Base-by-base conservation (phyloP, 2,797 vertebrate genomes). In the Zonotrichia albicollis region DNA sequence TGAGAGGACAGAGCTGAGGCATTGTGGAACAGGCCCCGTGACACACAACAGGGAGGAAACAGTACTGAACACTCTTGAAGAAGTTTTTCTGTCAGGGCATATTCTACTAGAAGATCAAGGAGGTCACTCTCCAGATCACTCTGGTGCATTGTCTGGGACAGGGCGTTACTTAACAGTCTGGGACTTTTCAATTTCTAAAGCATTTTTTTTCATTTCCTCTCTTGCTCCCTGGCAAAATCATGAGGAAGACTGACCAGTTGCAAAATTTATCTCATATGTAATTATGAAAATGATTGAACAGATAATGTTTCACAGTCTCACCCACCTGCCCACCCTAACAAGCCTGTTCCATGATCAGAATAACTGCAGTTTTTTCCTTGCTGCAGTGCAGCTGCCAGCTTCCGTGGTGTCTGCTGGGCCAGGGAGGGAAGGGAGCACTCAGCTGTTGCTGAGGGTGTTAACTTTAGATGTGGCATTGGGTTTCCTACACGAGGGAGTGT, bases 131-230 rank as follows among this genome's bases (percentile, higher is more conserved):
- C 22, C n/a, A 54, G 54, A 26, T 80, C 43, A 27, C 0, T 1
- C 30, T 22, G 19, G 18, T 74, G 46, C 30, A 8, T 80, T 92
- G 64, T 74, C 50, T 77, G 46, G 46, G 54, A 34, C 25, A 58
- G 72, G n/a, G 18, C 0, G 0, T 90, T 80, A 15, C 46, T 80
- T 86, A 48, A 36, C 70, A 64, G 22, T 9, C 21, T 45, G 58
- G 53, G 29, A 43, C 53, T 93, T 76, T 7, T 13, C 55, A 70
- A 38, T 48, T 85, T 89, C 12, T 77, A 45, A 60, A 87, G 27
- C 18, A 36, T 53, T 55, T 64, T 74, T 23, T 85, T 96, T 92
- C 50, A 42, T 93, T 94, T 95, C 68, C 64, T 94, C 32, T 50
- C 32, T 73, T 42, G 17, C 38, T 91, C 64, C 71, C 34, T 78